Evolutionary conservation across 2,888 invertebrate species (phyloP), one percentile per base, ranked within the genome.

Genomic region (Panorpa germanica): DNA sequence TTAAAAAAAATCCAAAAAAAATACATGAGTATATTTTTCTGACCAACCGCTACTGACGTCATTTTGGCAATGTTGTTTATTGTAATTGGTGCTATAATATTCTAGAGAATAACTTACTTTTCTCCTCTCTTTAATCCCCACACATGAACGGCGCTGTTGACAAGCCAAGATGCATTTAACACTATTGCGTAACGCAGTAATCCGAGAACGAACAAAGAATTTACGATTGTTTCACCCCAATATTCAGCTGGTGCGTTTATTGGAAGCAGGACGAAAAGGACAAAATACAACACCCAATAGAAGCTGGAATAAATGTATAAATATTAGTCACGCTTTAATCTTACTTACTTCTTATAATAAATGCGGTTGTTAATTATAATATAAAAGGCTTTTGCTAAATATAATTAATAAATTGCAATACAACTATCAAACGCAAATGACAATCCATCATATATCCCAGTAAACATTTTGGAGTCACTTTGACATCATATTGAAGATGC

Each of bases 241-340:
- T 81, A 82, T 49, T 77, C 77, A 1, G 73, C 59, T 0, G 82
- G 81, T 0, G 77, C 68, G 45, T 81, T 80, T 10, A 80, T 49
- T 2, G 82, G 80, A 18, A 81, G 47, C 7, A 83, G 45, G 1
- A 75, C 45, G 29, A 73, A 69, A 2, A 80, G 34, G 6, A 77
- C 45, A 1, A 61, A 50, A 44, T 71, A 77, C 0, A 82, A 40
- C 1, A 70, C 39, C 68, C 73, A 75, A 41, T 63, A 82, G 35
- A 66, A 63, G 41, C 82, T 83, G 50, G 5, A 57, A 50, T 38
- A 29, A 30, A 34, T 13, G 23, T 13, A 25, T 28, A 19, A 25
- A 32, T 13, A 25, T 14, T 26, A 17, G 19, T 25, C 11, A 11
- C 7, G n/a, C n/a, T n/a, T n/a, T 15, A 14, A n/a, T n/a, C n/a